These are phyloP conservation scores for Pterocles gutturalis DNA, from an alignment of 2,113 vertebrate species.

Conservation along the genomic window DNA sequence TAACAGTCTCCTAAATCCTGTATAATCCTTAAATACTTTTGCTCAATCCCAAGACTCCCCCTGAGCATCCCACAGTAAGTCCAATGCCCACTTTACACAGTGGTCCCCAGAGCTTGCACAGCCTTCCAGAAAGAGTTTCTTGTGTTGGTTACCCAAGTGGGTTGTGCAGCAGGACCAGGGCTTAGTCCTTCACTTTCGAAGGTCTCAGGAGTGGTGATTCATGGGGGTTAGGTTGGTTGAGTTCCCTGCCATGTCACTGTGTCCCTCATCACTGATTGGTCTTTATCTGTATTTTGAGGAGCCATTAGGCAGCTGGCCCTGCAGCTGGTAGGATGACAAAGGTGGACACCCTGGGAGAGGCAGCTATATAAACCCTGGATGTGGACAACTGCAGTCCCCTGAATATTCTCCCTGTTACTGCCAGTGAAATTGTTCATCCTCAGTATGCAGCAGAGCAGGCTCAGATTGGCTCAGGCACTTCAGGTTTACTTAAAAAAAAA, in stretches of 20 bases:
- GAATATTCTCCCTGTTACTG: not conserved
- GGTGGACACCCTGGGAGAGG: not conserved
- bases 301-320: not conserved
- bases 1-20: fast-evolving
- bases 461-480: constrained; percentile 14
- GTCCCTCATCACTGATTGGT: not conserved
- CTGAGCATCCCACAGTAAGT: not conserved
- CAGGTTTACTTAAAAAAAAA: not conserved
- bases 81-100: not conserved
- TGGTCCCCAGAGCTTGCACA: not conserved
- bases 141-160: not conserved
- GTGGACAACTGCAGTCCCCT: not conserved
- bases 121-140: not conserved
- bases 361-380: not conserved
- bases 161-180: fast-evolving
- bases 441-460: not conserved
- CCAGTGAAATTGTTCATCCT: not conserved
- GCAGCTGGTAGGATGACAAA: not conserved
- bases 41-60: not conserved
- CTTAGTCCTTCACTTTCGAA: not conserved
- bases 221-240: not conserved
- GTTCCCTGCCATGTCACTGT: not conserved
- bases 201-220: not conserved
- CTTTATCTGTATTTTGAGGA: not conserved
- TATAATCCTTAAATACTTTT: not conserved